phyloP scores from a whole-genome alignment of 2,888 invertebrate species.

The Artemia sinica region DNA sequence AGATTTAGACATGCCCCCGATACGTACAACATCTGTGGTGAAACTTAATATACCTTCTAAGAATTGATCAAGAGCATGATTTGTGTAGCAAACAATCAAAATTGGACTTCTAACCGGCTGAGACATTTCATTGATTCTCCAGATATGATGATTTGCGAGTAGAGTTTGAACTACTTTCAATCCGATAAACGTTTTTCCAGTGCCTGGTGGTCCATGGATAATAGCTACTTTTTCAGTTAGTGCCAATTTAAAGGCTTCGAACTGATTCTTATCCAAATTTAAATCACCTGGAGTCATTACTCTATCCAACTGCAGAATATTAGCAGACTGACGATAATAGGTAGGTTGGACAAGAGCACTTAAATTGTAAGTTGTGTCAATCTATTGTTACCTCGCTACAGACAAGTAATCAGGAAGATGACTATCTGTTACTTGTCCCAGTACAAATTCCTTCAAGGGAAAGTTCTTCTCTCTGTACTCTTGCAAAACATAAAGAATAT shows the following conservation, averaged over 20 bases:
- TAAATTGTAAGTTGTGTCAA: too few species aligned
- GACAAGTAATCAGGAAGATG: slow-evolving; percentile 34
- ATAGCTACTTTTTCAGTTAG: slow-evolving; percentile 52
- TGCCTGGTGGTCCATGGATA: slow-evolving; percentile 51
- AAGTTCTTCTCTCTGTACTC: slow-evolving; percentile 39
- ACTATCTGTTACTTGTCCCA: slow-evolving; percentile 34
- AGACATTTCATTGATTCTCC: slow-evolving; percentile 29
- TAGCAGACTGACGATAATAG: too few species aligned
- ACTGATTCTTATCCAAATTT: slow-evolving; percentile 47
- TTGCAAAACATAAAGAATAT: slow-evolving; percentile 51
- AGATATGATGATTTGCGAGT: slow-evolving; percentile 38
- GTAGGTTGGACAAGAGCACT: too few species aligned
- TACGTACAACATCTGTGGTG: slow-evolving; percentile 44
- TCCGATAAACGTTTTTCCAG: slow-evolving; percentile 45
- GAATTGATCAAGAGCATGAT: slow-evolving; percentile 73
- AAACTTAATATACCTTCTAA: slow-evolving; percentile 46
- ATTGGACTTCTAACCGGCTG: slow-evolving; percentile 37
- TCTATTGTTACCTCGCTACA: background rate
- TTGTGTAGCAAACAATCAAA: slow-evolving; percentile 61
- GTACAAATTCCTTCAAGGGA: slow-evolving; percentile 50
- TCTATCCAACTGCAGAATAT: background rate
- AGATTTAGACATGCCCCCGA: slow-evolving; percentile 51
- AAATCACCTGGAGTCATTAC: slow-evolving; percentile 39
- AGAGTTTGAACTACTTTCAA: slow-evolving; percentile 51
- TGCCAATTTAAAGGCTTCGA: slow-evolving; percentile 46